Conservation (phyloP, 2,797 vertebrate species). For the Syngnathus acus region DNA sequence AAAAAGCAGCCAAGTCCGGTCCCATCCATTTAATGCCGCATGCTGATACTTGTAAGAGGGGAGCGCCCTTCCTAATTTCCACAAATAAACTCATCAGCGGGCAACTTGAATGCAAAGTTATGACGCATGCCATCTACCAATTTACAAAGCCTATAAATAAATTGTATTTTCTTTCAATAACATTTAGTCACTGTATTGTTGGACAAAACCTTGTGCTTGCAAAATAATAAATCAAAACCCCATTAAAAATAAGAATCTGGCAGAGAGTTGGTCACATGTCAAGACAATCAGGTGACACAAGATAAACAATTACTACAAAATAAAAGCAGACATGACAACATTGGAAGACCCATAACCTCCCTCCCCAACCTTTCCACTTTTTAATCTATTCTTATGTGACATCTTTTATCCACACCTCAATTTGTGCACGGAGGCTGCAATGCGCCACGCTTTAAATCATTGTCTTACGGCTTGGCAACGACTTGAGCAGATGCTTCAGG, state of each 20-base stretch:
- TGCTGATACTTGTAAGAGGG: constrained; percentile 48
- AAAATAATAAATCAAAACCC: no score
- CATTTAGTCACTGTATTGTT: no score
- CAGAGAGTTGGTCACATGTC: no score
- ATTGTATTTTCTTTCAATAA: no score
- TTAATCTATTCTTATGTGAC: constrained; percentile 15
- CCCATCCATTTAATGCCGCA: constrained; percentile 55
- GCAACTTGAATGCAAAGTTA: constrained; percentile 47
- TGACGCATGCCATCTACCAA: not conserved
- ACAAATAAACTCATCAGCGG: constrained; percentile 64
- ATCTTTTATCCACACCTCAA: constrained; percentile 22
- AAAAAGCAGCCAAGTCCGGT: constrained; percentile 46
- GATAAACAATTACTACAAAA: no score
- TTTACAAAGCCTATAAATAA: no score
- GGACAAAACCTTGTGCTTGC: no score
- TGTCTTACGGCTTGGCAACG: not conserved
- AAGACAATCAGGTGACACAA: no score
- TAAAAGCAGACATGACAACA: not conserved
- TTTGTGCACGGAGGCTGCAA: constrained; percentile 9
- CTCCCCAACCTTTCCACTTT: not conserved
- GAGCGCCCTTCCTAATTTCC: constrained; percentile 46
- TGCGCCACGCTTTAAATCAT: not conserved
- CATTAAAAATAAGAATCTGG: no score
- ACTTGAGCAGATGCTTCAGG: constrained; percentile 24
- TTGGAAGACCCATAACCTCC: not conserved